Base-by-base conservation (phyloP, 2,797 vertebrate species). In the Siniperca scherzeri region DNA sequence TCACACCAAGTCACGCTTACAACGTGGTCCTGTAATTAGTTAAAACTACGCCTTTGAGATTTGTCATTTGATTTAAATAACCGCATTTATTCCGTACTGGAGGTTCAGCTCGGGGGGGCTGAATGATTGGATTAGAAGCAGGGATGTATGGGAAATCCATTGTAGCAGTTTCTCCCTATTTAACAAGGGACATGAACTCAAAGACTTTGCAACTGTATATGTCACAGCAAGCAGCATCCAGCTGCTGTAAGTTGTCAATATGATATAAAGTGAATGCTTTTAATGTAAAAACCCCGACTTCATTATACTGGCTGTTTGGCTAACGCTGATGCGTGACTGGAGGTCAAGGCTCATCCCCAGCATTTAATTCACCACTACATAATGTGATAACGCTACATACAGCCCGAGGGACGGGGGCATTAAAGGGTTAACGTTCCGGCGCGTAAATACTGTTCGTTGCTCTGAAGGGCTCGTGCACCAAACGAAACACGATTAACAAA, bases 381-480 rank as follows among this genome's bases (percentile, higher is more conserved):
- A 21, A 70, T 74, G 81, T 85, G 73, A 40, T 56, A n/a, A 38
- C 9, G 74, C 70, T 57, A 17, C 80, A 57, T 14, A 25, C 48
- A 75, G 64, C 59, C 38, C 59, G 36, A 22, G 42, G 66, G 48
- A 76, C 73, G 50, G 33, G 38, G 22, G 77, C 80, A 87, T 21
- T 33, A 90, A 95, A 90, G 94, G 94, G 95, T 96, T 96, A 96
- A 96, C 79, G 93, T 93, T 92, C 94, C 93, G 94, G 94, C 96
- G 95, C 95, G 95, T 95, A 96, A 96, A 96, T 89, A 85, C 92
- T 89, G 76, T 81, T 77, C 89, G 68, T 30, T 48, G 85, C 90
- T 92, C 75, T 74, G 85, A 84, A 90, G 90, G 89, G 87, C 86
- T 92, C 50, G 79, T 89, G 91, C 87, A 3, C 65, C 40, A 19